A percentile compares a stretch with the other conserved stretches of the same genome.
Evolutionary conservation across 1,140 invertebrate genomes (phyloP).

Genomic region (Bombyx mori): ASM3026992v2 NC_085120.1:7664001-7664500

Average conservation of each 20-base stretch:
- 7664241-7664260: conserved; percentile 86
- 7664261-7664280: conserved; percentile 96
- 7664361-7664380: no score
- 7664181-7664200: conserved; percentile 91
- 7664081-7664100: conserved; percentile 94
- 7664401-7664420: no score
- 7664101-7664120: conserved; percentile 89
- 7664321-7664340: no score
- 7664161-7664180: conserved; percentile 95
- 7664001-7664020: no score
- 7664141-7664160: conserved; percentile 88
- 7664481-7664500: no score
- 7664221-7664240: conserved; percentile 70
- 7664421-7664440: no score
- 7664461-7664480: no score
- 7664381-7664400: no score
- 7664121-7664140: conserved; percentile 77
- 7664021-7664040: no score
- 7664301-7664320: conserved; percentile 82
- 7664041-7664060: background rate
- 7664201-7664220: conserved; percentile 82
- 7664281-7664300: conserved; percentile 91
- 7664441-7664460: no score
- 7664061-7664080: conserved; percentile 64
- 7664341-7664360: no score